Evolutionary conservation across 2,113 vertebrate genomes (phyloP), one percentile per base, ranked within the genome.

Genomic region (Hystrix cristata): DNA sequence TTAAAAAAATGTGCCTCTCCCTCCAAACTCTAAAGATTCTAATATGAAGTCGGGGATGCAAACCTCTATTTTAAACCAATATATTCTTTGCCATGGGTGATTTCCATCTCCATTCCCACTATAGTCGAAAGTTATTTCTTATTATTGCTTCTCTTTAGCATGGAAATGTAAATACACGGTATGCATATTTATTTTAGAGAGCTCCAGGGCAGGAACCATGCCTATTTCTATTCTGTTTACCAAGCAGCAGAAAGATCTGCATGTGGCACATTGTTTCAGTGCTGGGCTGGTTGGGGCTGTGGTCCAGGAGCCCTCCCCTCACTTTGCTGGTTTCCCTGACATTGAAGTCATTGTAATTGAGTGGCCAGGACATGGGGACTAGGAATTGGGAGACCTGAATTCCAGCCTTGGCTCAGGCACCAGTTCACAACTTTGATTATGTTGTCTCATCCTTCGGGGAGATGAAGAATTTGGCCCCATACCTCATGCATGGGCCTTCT

Each of bases 101-200:
- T 90, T 89, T 81, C 13, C 38, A 60, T 16, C 18, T 3, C 43
- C 19, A 21, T 85, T 85, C 51, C 53, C 76, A 78, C 60, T 27
- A 2, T 67, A 90, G 80, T 74, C 92, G 87, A 90, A 82, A 87
- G 48, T 84, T n/a, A 79, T 86, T 87, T 95, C 65, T 88, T 95
- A 91, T 83, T 64, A 87, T 82, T 79, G 87, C 79, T 87, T 84
- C 64, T 76, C 53, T 34, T 79, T 80, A 71, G 38, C 43, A 62
- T 93, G 46, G n/a, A 90, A 92, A 92, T 87, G 53, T 69, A 94
- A 90, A 92, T 18, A 57, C 62, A 4, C 0, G 1, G 51, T 59
- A 6, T 27, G 38, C 53, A 74, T 93, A 80, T 90, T 97, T 95
- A 93, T 89, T 96, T 94, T 76, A 89, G 90, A 67, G 94, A 87